phyloP scores from a whole-genome alignment of 2,113 vertebrate species.

The Antechinus stuartii region DNA sequence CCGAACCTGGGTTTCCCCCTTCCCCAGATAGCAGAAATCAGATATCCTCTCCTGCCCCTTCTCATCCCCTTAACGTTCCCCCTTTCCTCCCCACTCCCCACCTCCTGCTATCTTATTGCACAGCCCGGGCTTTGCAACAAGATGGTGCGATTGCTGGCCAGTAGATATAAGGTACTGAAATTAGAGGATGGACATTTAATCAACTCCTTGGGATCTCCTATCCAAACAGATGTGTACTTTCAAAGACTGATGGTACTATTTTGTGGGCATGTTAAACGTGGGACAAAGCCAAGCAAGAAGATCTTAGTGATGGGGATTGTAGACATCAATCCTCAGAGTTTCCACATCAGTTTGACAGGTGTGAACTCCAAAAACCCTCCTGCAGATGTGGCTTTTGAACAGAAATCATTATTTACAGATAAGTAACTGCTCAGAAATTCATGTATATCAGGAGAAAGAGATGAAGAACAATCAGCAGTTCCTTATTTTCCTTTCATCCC shows the following conservation, averaged over 20 bases:
- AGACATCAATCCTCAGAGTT: constrained; percentile 95
- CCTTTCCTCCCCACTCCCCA: too few species aligned
- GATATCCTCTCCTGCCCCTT: too few species aligned
- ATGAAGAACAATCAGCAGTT: constrained; percentile 92
- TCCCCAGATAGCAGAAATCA: too few species aligned
- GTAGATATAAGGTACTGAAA: constrained; percentile 69
- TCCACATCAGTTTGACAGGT: constrained; percentile 95
- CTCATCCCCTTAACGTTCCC: too few species aligned
- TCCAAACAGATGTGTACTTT: constrained; percentile 88
- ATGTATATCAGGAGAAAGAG: constrained; percentile 93
- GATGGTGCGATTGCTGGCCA: too few species aligned
- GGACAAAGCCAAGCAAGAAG: constrained; percentile 98
- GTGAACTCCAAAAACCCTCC: constrained; percentile 89
- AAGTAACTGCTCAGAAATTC: constrained; percentile 94
- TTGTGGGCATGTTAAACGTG: constrained; percentile 96
- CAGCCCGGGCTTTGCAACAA: too few species aligned
- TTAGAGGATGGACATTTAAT: constrained; percentile 89
- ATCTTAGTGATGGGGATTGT: constrained; percentile 98
- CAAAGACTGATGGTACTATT: constrained; percentile 94
- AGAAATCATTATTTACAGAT: constrained; percentile 93
- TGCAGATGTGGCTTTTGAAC: constrained; percentile 93
- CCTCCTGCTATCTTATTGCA: too few species aligned
- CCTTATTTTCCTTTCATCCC: constrained; percentile 98
- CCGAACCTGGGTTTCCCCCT: too few species aligned
- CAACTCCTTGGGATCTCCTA: constrained; percentile 91